Evolutionary conservation across 1,140 invertebrate genomes (phyloP).

Genomic region (Orchesella cincta): DNA sequence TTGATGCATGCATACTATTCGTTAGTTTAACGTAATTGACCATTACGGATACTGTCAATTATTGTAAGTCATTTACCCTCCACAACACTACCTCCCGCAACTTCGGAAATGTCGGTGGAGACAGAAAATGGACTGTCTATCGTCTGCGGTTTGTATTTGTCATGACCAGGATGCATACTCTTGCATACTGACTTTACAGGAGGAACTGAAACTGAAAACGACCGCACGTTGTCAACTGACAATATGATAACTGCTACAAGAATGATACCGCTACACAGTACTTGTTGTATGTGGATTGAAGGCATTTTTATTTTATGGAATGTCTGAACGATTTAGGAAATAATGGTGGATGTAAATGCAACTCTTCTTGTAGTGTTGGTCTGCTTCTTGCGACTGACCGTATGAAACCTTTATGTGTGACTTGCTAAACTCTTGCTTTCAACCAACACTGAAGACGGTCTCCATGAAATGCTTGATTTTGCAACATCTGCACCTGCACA

Average conservation of each 20-base stretch:
- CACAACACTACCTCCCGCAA: neutral
- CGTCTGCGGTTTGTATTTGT: constrained; percentile 21
- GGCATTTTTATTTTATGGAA: neutral
- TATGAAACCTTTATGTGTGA: no score
- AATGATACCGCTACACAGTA: neutral
- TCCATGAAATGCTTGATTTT: no score
- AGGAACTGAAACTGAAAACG: constrained; percentile 18
- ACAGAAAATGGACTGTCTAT: neutral
- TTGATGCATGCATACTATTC: neutral
- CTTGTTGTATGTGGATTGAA: neutral
- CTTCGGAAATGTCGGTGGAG: constrained; percentile 7
- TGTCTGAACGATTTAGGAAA: no score
- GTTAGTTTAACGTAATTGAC: neutral
- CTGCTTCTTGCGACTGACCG: no score
- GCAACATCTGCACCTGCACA: no score
- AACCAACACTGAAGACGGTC: no score
- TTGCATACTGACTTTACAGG: constrained; percentile 7
- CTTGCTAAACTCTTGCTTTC: no score
- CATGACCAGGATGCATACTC: constrained; percentile 20
- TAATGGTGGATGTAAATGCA: no score
- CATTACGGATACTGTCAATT: neutral
- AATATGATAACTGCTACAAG: neutral
- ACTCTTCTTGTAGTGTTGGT: no score
- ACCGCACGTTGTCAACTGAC: neutral
- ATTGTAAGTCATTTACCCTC: constrained; percentile 11